These are phyloP conservation scores for Buceros bicornis DNA, from an alignment of 2,797 vertebrate genomes.

Conservation along the genomic window DNA sequence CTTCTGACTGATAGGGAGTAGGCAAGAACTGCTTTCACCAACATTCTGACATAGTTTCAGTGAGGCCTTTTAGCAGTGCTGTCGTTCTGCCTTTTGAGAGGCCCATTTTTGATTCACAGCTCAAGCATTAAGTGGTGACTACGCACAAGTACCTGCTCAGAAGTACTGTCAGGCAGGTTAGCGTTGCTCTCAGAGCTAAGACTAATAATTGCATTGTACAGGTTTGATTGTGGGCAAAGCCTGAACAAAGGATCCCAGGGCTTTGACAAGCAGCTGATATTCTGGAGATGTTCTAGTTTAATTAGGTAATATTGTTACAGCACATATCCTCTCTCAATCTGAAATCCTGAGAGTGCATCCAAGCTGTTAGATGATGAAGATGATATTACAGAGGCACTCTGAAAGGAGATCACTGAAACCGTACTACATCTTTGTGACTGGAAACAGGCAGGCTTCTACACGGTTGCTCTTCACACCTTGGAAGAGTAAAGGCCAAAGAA, in stretches of 20 bases:
- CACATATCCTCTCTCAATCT: not conserved
- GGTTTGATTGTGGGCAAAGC: not conserved
- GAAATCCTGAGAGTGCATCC: not conserved
- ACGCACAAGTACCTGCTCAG: not conserved
- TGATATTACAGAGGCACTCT: not conserved
- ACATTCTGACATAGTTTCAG: not conserved
- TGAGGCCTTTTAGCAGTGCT: not conserved
- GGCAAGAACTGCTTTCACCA: not conserved
- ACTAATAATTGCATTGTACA: not conserved
- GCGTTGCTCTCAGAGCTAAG: not conserved
- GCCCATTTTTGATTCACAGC: not conserved
- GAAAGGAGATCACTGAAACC: not conserved
- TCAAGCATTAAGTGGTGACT: not conserved
- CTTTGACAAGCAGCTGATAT: not conserved
- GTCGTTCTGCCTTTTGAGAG: not conserved
- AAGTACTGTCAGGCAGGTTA: not conserved
- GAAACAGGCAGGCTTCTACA: not conserved
- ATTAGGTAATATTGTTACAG: not conserved
- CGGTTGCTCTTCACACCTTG: not conserved
- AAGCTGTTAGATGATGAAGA: not conserved
- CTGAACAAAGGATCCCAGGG: not conserved
- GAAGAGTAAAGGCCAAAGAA: not conserved
- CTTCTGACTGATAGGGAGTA: not conserved
- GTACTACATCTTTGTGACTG: not conserved
- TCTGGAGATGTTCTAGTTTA: not conserved